Evolutionary conservation across 2,113 vertebrate genomes (phyloP).

Genomic region (Meriones unguiculatus): DNA sequence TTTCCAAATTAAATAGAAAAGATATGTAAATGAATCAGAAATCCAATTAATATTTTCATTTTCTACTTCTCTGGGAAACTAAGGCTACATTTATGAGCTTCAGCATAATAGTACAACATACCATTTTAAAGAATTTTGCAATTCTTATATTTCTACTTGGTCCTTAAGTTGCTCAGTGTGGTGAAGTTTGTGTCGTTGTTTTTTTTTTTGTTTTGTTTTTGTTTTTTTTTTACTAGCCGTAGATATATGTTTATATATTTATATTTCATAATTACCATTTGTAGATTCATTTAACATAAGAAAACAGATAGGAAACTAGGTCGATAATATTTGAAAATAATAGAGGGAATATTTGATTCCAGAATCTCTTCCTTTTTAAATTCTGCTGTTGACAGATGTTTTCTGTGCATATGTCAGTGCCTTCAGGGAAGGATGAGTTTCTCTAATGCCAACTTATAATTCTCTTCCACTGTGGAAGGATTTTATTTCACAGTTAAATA

Average conservation of each 20-base stretch:
- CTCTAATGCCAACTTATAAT: slow-evolving; percentile 44
- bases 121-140: background rate
- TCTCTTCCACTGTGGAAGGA: slow-evolving; percentile 52
- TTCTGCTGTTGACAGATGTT: slow-evolving; percentile 30
- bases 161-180: background rate
- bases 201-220: too few relatives aligned
- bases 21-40: background rate
- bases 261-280: background rate
- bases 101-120: background rate
- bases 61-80: slow-evolving; percentile 19
- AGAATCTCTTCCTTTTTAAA: background rate
- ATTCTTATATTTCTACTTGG: background rate
- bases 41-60: slow-evolving; percentile 46
- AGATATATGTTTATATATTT: background rate
- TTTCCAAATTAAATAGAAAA: slow-evolving; percentile 54
- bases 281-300: background rate
- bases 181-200: background rate
- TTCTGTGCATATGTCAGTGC: slow-evolving; percentile 9
- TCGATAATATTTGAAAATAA: background rate
- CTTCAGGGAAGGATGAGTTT: slow-evolving; percentile 44
- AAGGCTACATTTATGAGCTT: slow-evolving; percentile 28
- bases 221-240: background rate
- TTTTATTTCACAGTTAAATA: slow-evolving; percentile 63
- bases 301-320: background rate
- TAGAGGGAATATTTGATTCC: background rate